Evolutionary conservation across 53 echinoderm and acorn worm genomes (phyloP).

Genomic region (Glandiceps talaboti): DNA sequence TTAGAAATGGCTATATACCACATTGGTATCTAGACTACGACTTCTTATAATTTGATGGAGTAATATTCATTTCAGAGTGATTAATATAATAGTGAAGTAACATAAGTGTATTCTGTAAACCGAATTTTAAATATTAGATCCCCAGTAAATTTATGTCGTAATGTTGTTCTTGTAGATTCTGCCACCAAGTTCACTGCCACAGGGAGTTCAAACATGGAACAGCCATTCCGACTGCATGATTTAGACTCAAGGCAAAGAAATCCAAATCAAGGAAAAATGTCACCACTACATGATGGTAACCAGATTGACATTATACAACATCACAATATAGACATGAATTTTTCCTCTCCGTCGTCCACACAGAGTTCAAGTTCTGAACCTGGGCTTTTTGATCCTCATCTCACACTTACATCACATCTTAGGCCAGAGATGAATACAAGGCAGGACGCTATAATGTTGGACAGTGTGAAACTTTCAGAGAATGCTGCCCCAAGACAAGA

Average conservation of each 20-base stretch:
- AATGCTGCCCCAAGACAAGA: background rate
- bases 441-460: background rate
- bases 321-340: background rate
- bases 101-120: too few relatives aligned
- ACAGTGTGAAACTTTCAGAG: background rate
- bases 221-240: background rate
- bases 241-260: slow-evolving; percentile 19
- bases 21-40: too few relatives aligned
- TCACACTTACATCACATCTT: slow-evolving; percentile 32
- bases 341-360: background rate
- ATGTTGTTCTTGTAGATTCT: background rate
- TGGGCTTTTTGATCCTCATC: slow-evolving; percentile 81
- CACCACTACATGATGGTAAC: slow-evolving; percentile 11
- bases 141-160: too few relatives aligned
- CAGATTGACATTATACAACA: background rate
- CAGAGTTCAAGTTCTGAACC: slow-evolving; percentile 54
- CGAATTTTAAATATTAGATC: too few relatives aligned
- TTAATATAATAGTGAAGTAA: too few relatives aligned
- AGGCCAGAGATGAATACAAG: background rate
- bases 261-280: slow-evolving; percentile 36
- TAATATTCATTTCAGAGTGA: too few relatives aligned
- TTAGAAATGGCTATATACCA: too few relatives aligned
- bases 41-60: too few relatives aligned
- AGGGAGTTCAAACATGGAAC: background rate
- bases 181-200: background rate